Base-by-base conservation (phyloP, 1,140 invertebrate species). In the Conus betulinus region DNA sequence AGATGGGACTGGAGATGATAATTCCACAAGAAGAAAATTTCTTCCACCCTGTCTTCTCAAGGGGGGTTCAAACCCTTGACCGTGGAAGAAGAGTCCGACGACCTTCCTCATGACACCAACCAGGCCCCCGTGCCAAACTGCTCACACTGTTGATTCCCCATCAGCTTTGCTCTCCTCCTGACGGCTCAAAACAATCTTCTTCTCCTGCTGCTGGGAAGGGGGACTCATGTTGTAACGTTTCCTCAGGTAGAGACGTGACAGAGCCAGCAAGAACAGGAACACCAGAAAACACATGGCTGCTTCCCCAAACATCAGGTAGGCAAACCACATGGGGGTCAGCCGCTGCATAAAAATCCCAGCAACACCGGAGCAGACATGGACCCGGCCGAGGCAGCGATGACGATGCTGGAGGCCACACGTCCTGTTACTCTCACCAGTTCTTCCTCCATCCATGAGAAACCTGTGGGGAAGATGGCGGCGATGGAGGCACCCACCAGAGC, bases 301-400 rank as follows among this genome's bases (percentile, higher is more conserved):
- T 63, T 93, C 85, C 27, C 4, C 76, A 23, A 90, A 55, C 23
- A 93, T 84, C 17, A 93, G 82, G 87, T 92, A 93, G 3, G 78
- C 55, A 60, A 88, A 92, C 91, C 92, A 92, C 89, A 91, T 91
- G 27, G 90, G 90, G 15, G 87, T 88, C 57, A 90, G 67, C 0
- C 90, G 39, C 25, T 92, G 84, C 89, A 93, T 91, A 93, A 76
- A 23, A 84, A 88, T n/a, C 91, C 91, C 23, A 92, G 76, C 25
- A 90, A 20, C 1, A 92, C n/a, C 3, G 92, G 92, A 51, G 89
- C 90, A 0, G 86, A 20, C 87, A 91, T 90, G 8, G 87, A 87
- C 3, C 91, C 91, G 15, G 87, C 52, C 4, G 92, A 91, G 0
- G 88, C 84, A 13, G 88, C 60, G n/a, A 93, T 81, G 17, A 92